Base-by-base conservation (phyloP, 2,113 vertebrate species). In the Mohoua ochrocephala region DNA sequence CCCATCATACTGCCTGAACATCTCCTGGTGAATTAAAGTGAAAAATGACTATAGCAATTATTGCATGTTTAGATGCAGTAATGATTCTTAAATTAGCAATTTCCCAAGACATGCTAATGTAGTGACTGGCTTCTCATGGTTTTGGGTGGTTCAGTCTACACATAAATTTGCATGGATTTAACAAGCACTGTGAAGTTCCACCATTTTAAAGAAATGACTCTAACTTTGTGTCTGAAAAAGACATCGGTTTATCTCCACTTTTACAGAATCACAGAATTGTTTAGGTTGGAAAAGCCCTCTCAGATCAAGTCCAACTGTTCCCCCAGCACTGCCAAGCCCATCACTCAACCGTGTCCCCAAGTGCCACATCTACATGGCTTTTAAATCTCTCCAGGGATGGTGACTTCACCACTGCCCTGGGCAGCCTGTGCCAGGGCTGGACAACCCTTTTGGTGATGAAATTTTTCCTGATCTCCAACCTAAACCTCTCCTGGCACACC, bases 31-130 rank as follows among this genome's bases (percentile, higher is more conserved):
- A 96, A 92, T 96, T 93, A 95, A 94, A 96, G 84, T 92, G 91
- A 96, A 91, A 95, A 96, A 96, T 60, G 79, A 94, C 92, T 88
- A 78, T 30, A 64, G 76, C 86, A 92, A 92, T 96, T 92, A 97
- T 94, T 94, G 76, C 88, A 92, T 91, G 87, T 95, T 93, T 96
- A 96, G 88, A 93, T 88, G 93, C 87, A 93, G 92, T 84, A 90
- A 85, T 92, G 87, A 96, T 79, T 85, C 90, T 79, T 79, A 90
- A 84, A 95, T 96, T 27, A 84, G 60, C 37, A 45, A 88, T 92
- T 95, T 96, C 96, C 86, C 86, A 84, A 75, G 93, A 44, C 49
- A 7, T 31, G 83, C 68, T 89, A 91, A 89, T 10, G 61, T 37
- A 89, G 69, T 6, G 6, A 86, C 27, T 69, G 85, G 71, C 35